Base-by-base conservation (phyloP, 2,113 vertebrate genomes). In the Tricholaema leucomelas region DNA sequence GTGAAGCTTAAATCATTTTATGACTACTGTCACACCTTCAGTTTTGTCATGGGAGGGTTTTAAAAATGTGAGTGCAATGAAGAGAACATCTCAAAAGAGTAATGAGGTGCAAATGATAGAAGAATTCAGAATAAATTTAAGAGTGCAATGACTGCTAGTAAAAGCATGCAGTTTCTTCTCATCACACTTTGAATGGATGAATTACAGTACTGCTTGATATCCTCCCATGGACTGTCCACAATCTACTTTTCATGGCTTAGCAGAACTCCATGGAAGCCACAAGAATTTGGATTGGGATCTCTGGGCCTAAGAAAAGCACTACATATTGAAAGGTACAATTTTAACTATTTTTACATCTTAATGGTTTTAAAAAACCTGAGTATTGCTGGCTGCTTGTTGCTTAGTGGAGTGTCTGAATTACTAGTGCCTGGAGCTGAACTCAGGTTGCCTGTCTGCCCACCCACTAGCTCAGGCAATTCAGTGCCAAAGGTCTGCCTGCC, bases 291-390 rank as follows among this genome's bases (percentile, higher is more conserved):
- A 92, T 87, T 82, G 64, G 67, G 67, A 63, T 82, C 25, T 92
- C 91, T 59, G 82, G 64, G 72, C 69, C 67, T 85, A 87, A 81
- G 75, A 79, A 94, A 90, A 93, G 46, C 24, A 52, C 18, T 85
- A 74, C 60, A 58, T 85, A 92, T 42, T 73, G 67, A 90, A 94
- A 91, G 40, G 38, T 82, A 82, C 56, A 93, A 67, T 67, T 94
- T 44, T 73, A 92, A 92, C 60, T 92, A 80, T 89, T 94, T 96
- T 87, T 95, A 77, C 52, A 77, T 60, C 72, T 80, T 89, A 67
- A 80, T 56, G 60, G 64, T 77, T 94, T 94, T 21, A 60, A 92
- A 92, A 70, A 70, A 6, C 11, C 16, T 6, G 8, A 77, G 38
- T 84, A 64, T 64, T 1, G 5, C 55, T 73, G 35, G 6, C 55